These are phyloP conservation scores for Corythornis vintsioides DNA, from an alignment of 2,113 vertebrate species.

Conservation along the genomic window DNA sequence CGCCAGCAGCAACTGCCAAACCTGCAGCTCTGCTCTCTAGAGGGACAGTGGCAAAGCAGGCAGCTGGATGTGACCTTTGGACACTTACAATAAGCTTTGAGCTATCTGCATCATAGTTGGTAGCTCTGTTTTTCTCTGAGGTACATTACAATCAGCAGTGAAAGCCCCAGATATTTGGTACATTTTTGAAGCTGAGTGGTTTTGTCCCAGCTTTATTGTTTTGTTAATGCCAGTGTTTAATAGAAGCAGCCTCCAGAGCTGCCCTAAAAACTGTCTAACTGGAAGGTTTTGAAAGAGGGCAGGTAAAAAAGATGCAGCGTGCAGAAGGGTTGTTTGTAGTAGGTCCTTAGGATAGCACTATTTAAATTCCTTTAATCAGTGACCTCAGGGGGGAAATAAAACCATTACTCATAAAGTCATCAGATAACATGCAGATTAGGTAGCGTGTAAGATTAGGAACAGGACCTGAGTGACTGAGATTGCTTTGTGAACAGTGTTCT, in stretches of 20 bases:
- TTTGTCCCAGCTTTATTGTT: background rate
- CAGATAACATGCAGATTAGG: constrained; percentile 27
- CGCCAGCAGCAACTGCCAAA: background rate
- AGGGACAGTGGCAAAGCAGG: background rate
- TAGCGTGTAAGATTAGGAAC: constrained; percentile 31
- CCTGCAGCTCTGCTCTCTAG: background rate
- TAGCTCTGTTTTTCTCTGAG: background rate
- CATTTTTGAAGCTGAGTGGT: background rate
- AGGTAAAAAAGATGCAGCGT: background rate
- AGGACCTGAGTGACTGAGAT: background rate
- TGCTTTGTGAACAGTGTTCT: background rate
- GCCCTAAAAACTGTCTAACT: background rate
- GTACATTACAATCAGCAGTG: background rate
- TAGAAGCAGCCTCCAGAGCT: background rate
- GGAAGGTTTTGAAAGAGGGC: background rate
- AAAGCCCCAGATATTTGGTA: background rate
- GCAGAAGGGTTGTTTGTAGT: constrained; percentile 35
- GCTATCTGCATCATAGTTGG: rapidly evolving
- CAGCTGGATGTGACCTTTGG: background rate
- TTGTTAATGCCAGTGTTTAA: background rate
- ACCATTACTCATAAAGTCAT: constrained; percentile 40
- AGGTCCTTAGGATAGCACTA: background rate
- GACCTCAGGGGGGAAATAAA: background rate
- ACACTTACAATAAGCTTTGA: background rate
- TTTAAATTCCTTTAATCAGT: constrained; percentile 62